Conservation (phyloP, 2,797 vertebrate genomes). For the Clarias laeviceps region DNA sequence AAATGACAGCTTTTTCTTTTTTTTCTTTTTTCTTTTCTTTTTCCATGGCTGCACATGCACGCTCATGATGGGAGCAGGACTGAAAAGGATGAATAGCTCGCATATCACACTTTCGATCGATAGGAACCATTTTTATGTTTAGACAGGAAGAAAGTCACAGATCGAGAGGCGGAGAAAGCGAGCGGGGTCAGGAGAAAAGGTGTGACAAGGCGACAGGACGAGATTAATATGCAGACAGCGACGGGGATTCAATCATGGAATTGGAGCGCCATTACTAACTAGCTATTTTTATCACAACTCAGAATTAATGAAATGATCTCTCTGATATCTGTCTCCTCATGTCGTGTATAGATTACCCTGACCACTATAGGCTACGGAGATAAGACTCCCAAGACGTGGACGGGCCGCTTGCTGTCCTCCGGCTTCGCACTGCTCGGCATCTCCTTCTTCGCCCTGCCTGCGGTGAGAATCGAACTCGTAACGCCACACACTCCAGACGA, state of each 20-base stretch:
- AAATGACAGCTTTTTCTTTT: neutral
- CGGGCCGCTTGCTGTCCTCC: constrained; percentile 91
- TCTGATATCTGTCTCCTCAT: neutral
- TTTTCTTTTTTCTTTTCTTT: too few species aligned
- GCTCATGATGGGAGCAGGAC: neutral
- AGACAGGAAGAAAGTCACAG: constrained; percentile 24
- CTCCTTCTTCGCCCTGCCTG: constrained; percentile 96
- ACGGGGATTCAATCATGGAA: neutral
- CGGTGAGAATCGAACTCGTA: constrained; percentile 77
- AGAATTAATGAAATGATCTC: neutral
- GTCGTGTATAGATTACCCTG: constrained; percentile 85
- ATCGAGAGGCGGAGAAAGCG: neutral
- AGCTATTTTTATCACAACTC: neutral
- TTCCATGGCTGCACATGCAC: neutral
- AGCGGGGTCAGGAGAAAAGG: neutral
- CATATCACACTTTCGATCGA: neutral
- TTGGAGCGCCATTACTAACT: neutral
- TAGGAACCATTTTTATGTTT: constrained; percentile 7
- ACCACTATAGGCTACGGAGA: constrained; percentile 98
- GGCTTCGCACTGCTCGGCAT: constrained; percentile 96
- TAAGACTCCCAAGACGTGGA: constrained; percentile 97
- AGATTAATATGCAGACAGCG: neutral
- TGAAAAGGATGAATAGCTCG: constrained; percentile 1
- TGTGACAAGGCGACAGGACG: neutral
- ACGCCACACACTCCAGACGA: neutral